Evolutionary conservation across 2,888 invertebrate species (phyloP).

Genomic region (Vesta saturnalis): DNA sequence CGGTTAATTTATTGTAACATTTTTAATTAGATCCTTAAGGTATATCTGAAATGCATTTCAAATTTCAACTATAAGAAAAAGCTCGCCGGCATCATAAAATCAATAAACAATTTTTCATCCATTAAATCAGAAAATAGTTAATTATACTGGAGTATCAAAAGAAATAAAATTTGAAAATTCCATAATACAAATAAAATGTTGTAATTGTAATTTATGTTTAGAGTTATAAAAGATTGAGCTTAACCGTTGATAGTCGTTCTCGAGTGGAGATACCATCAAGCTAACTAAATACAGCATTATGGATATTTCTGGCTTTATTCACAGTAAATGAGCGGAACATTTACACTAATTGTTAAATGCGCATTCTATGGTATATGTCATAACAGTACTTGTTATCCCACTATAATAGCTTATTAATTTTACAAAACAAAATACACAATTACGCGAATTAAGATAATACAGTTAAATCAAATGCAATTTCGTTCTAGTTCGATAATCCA

Average conservation of each 20-base stretch:
- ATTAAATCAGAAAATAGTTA: too few species aligned
- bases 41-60: too few species aligned
- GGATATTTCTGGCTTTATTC: slow-evolving; percentile 39
- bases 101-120: too few species aligned
- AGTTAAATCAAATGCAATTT: not conserved
- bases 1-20: too few species aligned
- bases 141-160: too few species aligned
- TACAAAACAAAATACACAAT: slow-evolving; percentile 4
- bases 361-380: slow-evolving; percentile 27
- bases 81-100: too few species aligned
- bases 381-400: slow-evolving; percentile 31
- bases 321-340: slow-evolving; percentile 41
- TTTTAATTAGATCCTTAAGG: too few species aligned
- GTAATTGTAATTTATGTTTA: not conserved
- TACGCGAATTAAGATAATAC: not conserved
- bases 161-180: too few species aligned
- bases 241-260: slow-evolving; percentile 35
- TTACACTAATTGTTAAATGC: slow-evolving; percentile 41
- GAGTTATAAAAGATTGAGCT: slow-evolving; percentile 36
- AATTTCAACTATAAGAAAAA: too few species aligned
- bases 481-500: not conserved
- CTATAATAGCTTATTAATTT: slow-evolving; percentile 28
- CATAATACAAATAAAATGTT: too few species aligned
- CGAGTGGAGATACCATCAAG: slow-evolving; percentile 37
- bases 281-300: slow-evolving; percentile 39